Evolutionary conservation across 1,140 invertebrate genomes (phyloP).

Genomic region (Microplitis mediator): DNA sequence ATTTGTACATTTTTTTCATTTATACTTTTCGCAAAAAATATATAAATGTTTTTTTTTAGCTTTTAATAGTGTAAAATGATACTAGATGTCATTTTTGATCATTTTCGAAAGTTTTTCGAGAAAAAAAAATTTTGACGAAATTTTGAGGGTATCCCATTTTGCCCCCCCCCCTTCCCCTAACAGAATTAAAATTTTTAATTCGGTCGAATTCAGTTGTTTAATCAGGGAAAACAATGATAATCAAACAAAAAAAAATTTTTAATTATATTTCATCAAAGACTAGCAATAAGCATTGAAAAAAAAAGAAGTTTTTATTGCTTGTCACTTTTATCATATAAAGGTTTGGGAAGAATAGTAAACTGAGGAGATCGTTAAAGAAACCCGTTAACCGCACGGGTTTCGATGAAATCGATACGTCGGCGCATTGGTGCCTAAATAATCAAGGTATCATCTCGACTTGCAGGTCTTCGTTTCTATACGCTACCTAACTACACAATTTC

Average conservation of each 20-base stretch:
- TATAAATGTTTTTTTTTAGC: too few species aligned
- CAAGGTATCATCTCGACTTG: conserved; percentile 63
- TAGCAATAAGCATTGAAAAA: neutral
- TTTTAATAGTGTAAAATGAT: too few species aligned
- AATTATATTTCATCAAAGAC: neutral
- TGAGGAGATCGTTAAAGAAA: conserved; percentile 52
- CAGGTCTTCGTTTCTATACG: conserved; percentile 49
- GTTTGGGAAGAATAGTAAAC: neutral
- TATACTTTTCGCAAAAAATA: too few species aligned
- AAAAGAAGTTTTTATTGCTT: conserved; percentile 19
- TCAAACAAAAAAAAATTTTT: neutral
- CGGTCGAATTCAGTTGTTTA: too few species aligned
- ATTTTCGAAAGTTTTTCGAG: too few species aligned
- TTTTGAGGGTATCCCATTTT: too few species aligned
- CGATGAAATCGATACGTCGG: conserved; percentile 62
- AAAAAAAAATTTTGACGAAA: too few species aligned
- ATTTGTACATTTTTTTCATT: too few species aligned
- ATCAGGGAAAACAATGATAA: too few species aligned
- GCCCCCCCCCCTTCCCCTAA: too few species aligned
- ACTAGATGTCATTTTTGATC: too few species aligned
- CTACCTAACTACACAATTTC: conserved; percentile 42
- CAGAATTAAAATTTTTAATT: too few species aligned
- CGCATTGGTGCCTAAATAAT: conserved; percentile 53
- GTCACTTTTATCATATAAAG: neutral
- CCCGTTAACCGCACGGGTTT: conserved; percentile 56